Evolutionary conservation across 2,113 vertebrate species (phyloP).

Genomic region (Motacilla alba): DNA sequence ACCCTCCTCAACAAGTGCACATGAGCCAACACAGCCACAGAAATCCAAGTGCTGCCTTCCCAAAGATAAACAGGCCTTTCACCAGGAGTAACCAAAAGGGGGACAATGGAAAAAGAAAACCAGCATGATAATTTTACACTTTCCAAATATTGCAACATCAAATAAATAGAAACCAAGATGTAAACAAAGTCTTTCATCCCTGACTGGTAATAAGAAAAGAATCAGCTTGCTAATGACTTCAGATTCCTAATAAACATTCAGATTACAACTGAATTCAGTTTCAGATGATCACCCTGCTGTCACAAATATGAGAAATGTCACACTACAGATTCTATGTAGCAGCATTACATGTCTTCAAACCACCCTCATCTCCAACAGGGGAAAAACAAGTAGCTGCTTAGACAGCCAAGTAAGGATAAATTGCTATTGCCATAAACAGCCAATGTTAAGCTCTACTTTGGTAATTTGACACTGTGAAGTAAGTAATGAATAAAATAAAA

Average conservation of each 20-base stretch:
- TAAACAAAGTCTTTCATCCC: not conserved
- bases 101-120: not conserved
- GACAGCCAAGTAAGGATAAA: not conserved
- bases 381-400: not conserved
- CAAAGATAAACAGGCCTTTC: fast-evolving
- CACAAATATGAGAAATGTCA: not conserved
- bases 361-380: not conserved
- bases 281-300: not conserved
- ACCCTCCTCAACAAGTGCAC: not conserved
- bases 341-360: not conserved
- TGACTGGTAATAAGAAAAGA: not conserved
- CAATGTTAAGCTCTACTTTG: not conserved
- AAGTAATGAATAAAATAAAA: not conserved
- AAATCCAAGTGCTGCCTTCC: fast-evolving
- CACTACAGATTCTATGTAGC: not conserved
- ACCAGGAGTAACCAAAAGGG: not conserved
- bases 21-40: not conserved
- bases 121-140: fast-evolving
- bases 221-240: not conserved
- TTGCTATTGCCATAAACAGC: not conserved
- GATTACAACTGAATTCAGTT: not conserved
- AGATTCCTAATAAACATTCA: not conserved
- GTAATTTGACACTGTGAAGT: not conserved
- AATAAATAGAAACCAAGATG: not conserved
- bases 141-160: not conserved